Evolutionary conservation across 2,797 vertebrate species (phyloP), one percentile per base, ranked within the genome.

Genomic region (Phyllotis vaccarum): DNA sequence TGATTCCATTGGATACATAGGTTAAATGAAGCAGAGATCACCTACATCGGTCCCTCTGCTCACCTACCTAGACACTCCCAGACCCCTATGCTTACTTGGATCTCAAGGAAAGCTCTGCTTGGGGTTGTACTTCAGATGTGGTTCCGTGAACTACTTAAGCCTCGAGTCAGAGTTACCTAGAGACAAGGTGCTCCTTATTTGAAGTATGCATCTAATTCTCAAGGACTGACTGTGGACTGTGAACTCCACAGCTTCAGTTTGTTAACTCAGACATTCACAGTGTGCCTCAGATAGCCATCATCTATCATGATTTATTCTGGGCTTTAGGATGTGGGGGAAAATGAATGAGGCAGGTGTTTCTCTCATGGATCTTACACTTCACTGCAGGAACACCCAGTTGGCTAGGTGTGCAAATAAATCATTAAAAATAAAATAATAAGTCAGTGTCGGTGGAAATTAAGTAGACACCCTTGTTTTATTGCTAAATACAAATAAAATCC

Each of bases 361-460:
- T n/a, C 31, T 86, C 64, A 27, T 29, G 43, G 54, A 34, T 58
- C 49, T 75, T 62, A 60, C 0, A 72, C 8, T 68, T 93, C 66
- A 78, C 72, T 89, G 46, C 31, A 88, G 80, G 88, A 81, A 93
- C 2, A 46, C 10, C 3, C 29, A 81, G 17, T 62, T 62, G 27
- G 66, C 76, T 27, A 89, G 66, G 19, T 49, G 62, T 40, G n/a
- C 52, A 34, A 81, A 64, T 90, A 85, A 72, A 81, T 89, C 74
- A 92, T 85, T 87, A 49, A 58, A 93, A 60, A 86, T 31, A 93
- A 66, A 78, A 81, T 89, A 79, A 19, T 66, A 52, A 83, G 52
- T 54, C 66, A 86, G 54, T 86, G 72, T 40, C n/a, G 56, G 24
- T n/a, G 72, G 68, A 43, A 87, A 40, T 87, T 11, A 90, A 90